phyloP scores from a whole-genome alignment of 2,888 invertebrate genomes.

The Pristionchus fissidentatus region DNA sequence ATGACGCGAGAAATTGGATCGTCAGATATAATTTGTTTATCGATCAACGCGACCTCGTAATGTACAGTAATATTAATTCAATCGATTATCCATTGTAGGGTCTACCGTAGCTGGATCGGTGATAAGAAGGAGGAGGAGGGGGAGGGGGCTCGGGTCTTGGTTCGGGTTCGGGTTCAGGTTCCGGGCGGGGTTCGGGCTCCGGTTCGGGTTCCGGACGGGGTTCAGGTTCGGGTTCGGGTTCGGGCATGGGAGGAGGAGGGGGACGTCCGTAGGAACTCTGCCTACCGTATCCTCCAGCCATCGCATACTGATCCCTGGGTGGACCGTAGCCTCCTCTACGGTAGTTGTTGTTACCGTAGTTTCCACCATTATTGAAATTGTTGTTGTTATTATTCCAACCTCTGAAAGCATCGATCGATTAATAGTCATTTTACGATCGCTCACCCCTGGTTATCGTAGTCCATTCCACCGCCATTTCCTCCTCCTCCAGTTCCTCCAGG shows the following conservation, averaged over 20 bases:
- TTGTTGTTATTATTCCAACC: not conserved
- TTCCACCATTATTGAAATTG: slow-evolving; percentile 1
- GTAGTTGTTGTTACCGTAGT: slow-evolving; percentile 23
- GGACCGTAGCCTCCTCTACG: slow-evolving; percentile 18
- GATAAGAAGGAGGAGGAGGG: not conserved
- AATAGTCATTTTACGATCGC: slow-evolving; percentile 4
- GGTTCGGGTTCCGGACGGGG: slow-evolving; percentile 31
- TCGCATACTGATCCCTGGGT: not conserved
- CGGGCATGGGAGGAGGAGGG: slow-evolving; percentile 36
- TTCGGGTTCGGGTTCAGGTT: slow-evolving; percentile 40
- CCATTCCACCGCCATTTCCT: slow-evolving; percentile 41
- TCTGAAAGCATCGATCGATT: not conserved
- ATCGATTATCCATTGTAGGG: slow-evolving; percentile 21
- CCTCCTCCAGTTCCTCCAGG: slow-evolving; percentile 33
- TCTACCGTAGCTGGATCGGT: slow-evolving; percentile 43
- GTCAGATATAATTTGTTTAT: not conserved
- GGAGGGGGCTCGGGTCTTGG: slow-evolving; percentile 41
- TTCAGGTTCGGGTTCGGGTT: slow-evolving; percentile 45
- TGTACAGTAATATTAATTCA: not conserved
- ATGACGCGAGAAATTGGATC: slow-evolving; percentile 23
- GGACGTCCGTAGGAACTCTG: slow-evolving; percentile 7
- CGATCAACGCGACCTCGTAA: slow-evolving; percentile 18
- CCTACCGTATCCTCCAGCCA: slow-evolving; percentile 38
- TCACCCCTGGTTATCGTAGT: slow-evolving; percentile 42
- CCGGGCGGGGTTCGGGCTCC: slow-evolving; percentile 38